These are phyloP conservation scores for Alosa alosa DNA, from an alignment of 2,113 vertebrate genomes.

Conservation along the genomic window DNA sequence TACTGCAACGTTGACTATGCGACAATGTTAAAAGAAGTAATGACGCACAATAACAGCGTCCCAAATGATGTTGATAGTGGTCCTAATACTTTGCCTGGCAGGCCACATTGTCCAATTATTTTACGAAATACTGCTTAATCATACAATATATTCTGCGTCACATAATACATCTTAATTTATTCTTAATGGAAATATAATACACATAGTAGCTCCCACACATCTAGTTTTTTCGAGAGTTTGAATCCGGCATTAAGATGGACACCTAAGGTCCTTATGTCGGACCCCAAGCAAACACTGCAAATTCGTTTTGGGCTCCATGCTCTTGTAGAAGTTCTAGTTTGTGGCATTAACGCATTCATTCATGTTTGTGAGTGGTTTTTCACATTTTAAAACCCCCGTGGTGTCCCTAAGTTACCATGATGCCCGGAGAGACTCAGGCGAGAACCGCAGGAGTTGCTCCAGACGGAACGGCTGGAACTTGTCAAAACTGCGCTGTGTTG, in stretches of 20 bases:
- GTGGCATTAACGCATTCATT: constrained; percentile 9
- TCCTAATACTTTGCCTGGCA: background rate
- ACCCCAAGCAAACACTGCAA: constrained; percentile 46
- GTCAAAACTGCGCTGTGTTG: constrained; percentile 84
- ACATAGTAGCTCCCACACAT: background rate
- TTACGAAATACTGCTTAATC: background rate
- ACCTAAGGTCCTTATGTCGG: constrained; percentile 37
- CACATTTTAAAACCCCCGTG: background rate
- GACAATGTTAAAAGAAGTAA: background rate
- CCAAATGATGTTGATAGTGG: background rate
- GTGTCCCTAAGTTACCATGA: constrained; percentile 71
- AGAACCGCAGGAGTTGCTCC: constrained; percentile 72
- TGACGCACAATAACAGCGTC: background rate
- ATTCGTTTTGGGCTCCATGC: constrained; percentile 33
- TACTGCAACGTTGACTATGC: background rate
- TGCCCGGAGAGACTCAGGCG: constrained; percentile 86
- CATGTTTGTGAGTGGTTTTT: constrained; percentile 20
- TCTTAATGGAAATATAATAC: background rate
- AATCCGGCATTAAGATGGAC: constrained; percentile 34
- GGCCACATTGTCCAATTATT: background rate
- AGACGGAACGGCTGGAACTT: constrained; percentile 69
- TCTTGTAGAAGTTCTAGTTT: background rate
- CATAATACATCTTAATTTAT: background rate
- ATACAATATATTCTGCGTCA: background rate
- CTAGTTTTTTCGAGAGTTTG: background rate